These are phyloP conservation scores for Palloptera scutellata DNA, from an alignment of 2,888 invertebrate species.

Conservation along the genomic window DNA sequence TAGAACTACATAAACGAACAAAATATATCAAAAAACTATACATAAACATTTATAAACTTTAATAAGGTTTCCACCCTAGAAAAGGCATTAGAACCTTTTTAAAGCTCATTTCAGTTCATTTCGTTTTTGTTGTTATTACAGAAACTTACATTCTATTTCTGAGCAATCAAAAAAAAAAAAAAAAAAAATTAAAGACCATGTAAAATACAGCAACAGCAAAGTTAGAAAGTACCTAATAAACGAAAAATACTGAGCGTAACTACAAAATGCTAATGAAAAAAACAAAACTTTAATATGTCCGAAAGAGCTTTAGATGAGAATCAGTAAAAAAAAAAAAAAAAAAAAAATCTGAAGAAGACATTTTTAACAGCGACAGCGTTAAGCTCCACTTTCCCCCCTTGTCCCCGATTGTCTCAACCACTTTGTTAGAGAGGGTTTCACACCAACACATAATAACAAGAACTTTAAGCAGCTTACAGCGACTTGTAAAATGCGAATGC, in stretches of 20 bases:
- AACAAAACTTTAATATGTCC: conserved; percentile 6
- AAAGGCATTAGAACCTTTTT: conserved; percentile 19
- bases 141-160: background rate
- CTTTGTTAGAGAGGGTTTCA: conserved; percentile 16
- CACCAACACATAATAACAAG: background rate
- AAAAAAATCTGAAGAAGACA: background rate
- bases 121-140: conserved; percentile 4
- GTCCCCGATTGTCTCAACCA: conserved; percentile 28
- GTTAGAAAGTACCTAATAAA: background rate
- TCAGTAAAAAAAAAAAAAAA: conserved; percentile 7
- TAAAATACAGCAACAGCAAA: background rate
- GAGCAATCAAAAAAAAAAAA: background rate
- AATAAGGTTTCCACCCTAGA: conserved; percentile 33
- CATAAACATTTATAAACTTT: conserved; percentile 32
- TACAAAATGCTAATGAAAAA: conserved; percentile 6
- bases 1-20: background rate
- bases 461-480: no score
- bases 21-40: background rate
- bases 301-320: conserved; percentile 6
- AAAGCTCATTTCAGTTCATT: conserved; percentile 21
- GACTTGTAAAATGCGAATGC: no score
- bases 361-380: no score
- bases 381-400: background rate
- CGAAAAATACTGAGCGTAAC: background rate
- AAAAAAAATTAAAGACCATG: background rate